Evolutionary conservation across 1,140 invertebrate genomes (phyloP), one percentile per base, ranked within the genome.

Genomic region (Caenorhabditis inopinata): DNA sequence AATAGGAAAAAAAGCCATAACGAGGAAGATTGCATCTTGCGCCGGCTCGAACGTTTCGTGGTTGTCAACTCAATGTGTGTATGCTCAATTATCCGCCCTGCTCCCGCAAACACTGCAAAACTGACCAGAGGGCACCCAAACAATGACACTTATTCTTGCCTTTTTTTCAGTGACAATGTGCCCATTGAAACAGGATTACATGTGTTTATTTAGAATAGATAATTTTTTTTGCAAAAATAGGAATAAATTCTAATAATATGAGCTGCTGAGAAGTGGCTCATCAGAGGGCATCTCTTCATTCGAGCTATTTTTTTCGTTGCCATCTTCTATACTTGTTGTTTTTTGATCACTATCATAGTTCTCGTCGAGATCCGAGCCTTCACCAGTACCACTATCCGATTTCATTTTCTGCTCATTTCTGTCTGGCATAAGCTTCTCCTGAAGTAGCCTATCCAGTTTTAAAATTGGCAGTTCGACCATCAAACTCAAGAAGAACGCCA

Each of bases 91-190:
- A 68, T 29, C 58, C 38, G 16, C 32, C 6, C 6, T 12, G 32
- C 58, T 38, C 53, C 32, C 29, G 23, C 29, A 18, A 27, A 35
- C 32, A 35, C 25, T 21, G 23, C 48, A 21, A 51, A 51, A 51
- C 21, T 51, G 58, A 68, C 32, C 51, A 58, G 27, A 29, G 51
- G 14, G 51, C 27, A 38, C 32, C 35, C 58, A 68, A 68, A 68
- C 58, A 68, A 68, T 68, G 58, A 68, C 58, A 68, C 58, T 68
- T 68, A 68, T 68, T 68, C 58, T 68, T 68, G 58, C 51, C 51
- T 58, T 68, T 68, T 68, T 68, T 53, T 32, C 3, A 58, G 51
- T 68, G 58, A 68, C 25, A 42, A 21, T 21, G n/a, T 42, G n/a
- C 58, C 58, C 38, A 38, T 68, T 68, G 58, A 38, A 29, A 58